A percentile compares a stretch with the other conserved stretches of the same genome.
Conservation (phyloP, 2,113 vertebrate genomes). For the Tetrao urogallus region DNA sequence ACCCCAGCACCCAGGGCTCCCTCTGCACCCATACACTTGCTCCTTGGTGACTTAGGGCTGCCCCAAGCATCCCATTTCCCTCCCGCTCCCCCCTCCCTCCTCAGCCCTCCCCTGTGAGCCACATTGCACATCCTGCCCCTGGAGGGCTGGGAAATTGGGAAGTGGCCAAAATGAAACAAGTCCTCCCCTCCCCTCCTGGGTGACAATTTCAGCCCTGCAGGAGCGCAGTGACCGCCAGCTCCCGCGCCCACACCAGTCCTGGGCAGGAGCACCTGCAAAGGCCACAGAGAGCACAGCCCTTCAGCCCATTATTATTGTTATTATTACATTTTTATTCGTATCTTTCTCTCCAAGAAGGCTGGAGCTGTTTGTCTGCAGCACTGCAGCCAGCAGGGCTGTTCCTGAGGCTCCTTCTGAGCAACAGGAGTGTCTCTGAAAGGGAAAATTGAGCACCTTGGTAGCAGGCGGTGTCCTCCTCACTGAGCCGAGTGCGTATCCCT, state of each 20-base stretch:
- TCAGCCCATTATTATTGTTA: fast-evolving
- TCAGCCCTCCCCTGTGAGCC: no score
- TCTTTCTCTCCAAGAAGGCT: background rate
- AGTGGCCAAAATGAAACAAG: constrained; percentile 22
- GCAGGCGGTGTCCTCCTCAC: background rate
- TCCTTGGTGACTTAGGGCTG: background rate
- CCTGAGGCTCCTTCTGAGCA: background rate
- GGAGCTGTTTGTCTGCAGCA: background rate
- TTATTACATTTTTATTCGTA: background rate
- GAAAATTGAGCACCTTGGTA: background rate
- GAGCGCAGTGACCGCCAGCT: background rate
- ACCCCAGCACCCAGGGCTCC: background rate
- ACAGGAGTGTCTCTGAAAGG: background rate
- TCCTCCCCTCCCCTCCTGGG: constrained; percentile 11
- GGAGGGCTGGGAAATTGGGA: constrained; percentile 11
- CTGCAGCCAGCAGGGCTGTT: background rate
- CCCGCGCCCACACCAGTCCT: fast-evolving
- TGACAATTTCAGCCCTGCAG: constrained; percentile 29
- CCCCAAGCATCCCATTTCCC: background rate
- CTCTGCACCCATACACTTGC: fast-evolving
- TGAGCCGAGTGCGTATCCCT: constrained; percentile 22
- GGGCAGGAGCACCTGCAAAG: background rate
- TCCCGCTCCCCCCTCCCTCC: no score
- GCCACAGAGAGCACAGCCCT: background rate
- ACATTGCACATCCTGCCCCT: background rate